Conservation (phyloP, 2,113 vertebrate genomes). For the Cercopithecus mona region DNA sequence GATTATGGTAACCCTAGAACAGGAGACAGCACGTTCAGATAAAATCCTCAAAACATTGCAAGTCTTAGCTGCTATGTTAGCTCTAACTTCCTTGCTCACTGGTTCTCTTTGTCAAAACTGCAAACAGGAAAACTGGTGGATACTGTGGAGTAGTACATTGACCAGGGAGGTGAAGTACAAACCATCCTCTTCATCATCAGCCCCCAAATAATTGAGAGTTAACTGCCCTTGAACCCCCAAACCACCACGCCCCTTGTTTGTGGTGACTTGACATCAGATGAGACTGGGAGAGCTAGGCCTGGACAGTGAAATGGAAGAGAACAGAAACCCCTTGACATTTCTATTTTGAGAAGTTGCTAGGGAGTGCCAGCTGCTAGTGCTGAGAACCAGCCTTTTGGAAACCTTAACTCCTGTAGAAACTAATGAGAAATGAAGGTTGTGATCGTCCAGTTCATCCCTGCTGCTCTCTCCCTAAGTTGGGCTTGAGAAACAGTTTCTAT, state of each 20-base stretch:
- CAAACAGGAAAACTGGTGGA: not conserved
- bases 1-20: not conserved
- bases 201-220: not conserved
- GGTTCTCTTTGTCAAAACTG: not conserved
- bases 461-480: not conserved
- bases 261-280: slow-evolving; percentile 9
- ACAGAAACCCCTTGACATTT: slow-evolving; percentile 66
- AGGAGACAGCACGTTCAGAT: not conserved
- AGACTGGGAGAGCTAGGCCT: not conserved
- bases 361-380: slow-evolving; percentile 54
- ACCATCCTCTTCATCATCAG: not conserved
- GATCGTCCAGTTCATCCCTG: not conserved
- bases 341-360: slow-evolving; percentile 76
- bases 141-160: not conserved
- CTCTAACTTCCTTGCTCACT: not conserved
- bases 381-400: slow-evolving; percentile 51
- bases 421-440: not conserved
- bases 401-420: slow-evolving; percentile 50
- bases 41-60: not conserved
- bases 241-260: not conserved
- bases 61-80: not conserved
- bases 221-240: not conserved
- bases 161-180: not conserved
- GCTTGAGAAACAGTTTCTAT: not conserved
- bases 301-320: not conserved